A percentile compares a stretch with the other conserved stretches of the same genome.
phyloP scores from a whole-genome alignment of 1,140 invertebrate species.

The Mercenaria mercenaria region DNA sequence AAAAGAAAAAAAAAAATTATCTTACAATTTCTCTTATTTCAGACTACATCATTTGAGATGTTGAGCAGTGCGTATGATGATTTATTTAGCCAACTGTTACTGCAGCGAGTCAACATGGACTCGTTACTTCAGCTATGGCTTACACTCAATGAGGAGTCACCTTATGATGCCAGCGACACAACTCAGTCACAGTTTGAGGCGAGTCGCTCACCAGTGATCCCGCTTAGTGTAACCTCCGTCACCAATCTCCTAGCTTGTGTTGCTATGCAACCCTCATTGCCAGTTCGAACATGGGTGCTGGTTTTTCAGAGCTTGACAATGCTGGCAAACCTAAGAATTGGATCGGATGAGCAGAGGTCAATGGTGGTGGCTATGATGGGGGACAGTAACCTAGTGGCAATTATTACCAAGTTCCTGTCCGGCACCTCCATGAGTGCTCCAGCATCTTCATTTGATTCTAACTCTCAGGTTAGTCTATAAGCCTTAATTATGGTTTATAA shows the following conservation, averaged over 20 bases:
- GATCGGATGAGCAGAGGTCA: slow-evolving; percentile 69
- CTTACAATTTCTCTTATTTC: too few species aligned
- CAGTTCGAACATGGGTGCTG: slow-evolving; percentile 91
- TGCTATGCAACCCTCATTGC: slow-evolving; percentile 89
- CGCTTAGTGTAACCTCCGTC: slow-evolving; percentile 90
- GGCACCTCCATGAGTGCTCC: slow-evolving; percentile 86
- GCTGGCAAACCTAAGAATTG: slow-evolving; percentile 79
- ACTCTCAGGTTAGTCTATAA: slow-evolving; percentile 77
- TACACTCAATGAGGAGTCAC: slow-evolving; percentile 89
- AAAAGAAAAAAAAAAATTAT: too few species aligned
- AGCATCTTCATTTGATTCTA: slow-evolving; percentile 73
- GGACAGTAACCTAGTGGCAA: slow-evolving; percentile 90
- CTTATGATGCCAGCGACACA: slow-evolving; percentile 65
- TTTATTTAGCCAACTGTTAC: slow-evolving; percentile 89
- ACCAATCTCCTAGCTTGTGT: slow-evolving; percentile 90
- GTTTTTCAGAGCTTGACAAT: slow-evolving; percentile 89
- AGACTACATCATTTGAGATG: slow-evolving; percentile 87
- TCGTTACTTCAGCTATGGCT: slow-evolving; percentile 94
- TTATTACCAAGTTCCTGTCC: slow-evolving; percentile 91
- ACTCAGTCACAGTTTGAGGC: slow-evolving; percentile 83
- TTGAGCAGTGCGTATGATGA: slow-evolving; percentile 90
- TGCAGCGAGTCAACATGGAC: slow-evolving; percentile 90
- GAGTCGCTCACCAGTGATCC: slow-evolving; percentile 90
- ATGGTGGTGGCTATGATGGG: slow-evolving; percentile 89
- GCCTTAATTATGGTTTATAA: too few species aligned